A percentile compares a stretch with the other conserved stretches of the same genome.
Evolutionary conservation across 2,797 vertebrate genomes (phyloP).

Genomic region (Mus spretus): DNA sequence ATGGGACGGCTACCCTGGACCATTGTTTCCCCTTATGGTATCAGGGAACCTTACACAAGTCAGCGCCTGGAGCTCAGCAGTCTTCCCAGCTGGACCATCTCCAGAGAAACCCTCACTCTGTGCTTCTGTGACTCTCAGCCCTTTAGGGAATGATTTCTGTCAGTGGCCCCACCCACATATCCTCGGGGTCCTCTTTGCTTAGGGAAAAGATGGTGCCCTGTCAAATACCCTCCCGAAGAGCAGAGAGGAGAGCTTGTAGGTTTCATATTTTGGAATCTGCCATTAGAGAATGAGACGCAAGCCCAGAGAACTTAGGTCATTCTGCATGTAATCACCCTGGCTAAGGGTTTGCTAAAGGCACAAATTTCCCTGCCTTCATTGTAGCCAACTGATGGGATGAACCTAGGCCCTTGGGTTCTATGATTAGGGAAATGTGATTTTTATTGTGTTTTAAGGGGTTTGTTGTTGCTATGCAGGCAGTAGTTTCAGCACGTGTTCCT

Average conservation of each 20-base stretch:
- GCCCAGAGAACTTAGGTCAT: neutral
- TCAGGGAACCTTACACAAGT: neutral
- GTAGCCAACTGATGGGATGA: constrained; percentile 78
- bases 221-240: neutral
- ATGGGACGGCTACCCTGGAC: neutral
- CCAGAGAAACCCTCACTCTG: neutral
- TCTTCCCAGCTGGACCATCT: neutral
- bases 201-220: neutral
- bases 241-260: neutral
- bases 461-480: constrained; percentile 72
- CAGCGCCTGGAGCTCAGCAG: neutral
- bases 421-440: constrained; percentile 82
- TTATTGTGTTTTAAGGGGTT: constrained; percentile 80
- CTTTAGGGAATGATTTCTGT: constrained; percentile 41
- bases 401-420: constrained; percentile 64
- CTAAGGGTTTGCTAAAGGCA: constrained; percentile 26
- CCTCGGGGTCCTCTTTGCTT: neutral
- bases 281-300: constrained; percentile 7
- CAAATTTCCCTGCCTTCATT: constrained; percentile 71
- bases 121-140: neutral
- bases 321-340: neutral
- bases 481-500: constrained; percentile 69
- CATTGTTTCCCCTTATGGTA: neutral
- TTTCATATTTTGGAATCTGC: neutral
- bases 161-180: neutral